phyloP scores from a whole-genome alignment of 1,140 invertebrate species.

The Hormaphis cornu region DNA sequence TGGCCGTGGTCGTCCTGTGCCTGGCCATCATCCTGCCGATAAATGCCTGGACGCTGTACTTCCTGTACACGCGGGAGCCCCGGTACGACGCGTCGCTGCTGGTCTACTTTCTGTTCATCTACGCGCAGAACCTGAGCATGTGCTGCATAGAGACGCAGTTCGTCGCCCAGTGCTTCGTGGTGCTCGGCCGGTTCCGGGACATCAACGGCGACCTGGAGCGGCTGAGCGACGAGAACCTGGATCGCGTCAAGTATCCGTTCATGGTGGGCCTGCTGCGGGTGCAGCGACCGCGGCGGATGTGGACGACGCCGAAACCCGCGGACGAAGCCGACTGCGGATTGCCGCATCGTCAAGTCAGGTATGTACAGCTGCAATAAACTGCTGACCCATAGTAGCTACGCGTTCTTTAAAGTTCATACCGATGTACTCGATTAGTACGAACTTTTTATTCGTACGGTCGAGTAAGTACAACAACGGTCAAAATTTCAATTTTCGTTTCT shows the following conservation, averaged over 20 bases:
- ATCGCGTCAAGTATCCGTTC: not conserved
- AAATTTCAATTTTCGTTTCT: too few relatives aligned
- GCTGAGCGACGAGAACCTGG: not conserved
- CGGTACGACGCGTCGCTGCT: not conserved
- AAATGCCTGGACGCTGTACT: not conserved
- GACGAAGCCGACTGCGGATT: too few relatives aligned
- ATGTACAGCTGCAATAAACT: too few relatives aligned
- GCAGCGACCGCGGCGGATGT: not conserved
- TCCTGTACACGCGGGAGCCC: not conserved
- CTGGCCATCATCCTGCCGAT: not conserved
- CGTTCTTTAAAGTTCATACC: too few relatives aligned
- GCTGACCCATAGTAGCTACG: too few relatives aligned
- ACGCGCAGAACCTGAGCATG: not conserved
- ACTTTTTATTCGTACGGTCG: too few relatives aligned
- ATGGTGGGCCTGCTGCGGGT: not conserved
- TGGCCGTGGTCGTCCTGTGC: not conserved
- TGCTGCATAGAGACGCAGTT: constrained; percentile 11
- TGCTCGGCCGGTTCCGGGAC: not conserved
- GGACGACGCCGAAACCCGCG: not conserved
- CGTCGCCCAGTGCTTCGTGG: not conserved
- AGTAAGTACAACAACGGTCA: too few relatives aligned
- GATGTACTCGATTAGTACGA: too few relatives aligned
- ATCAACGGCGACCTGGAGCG: not conserved
- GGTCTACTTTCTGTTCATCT: not conserved
- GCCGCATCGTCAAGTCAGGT: too few relatives aligned